Evolutionary conservation across 2,113 vertebrate genomes (phyloP), one percentile per base, ranked within the genome.

Genomic region (Amphiprion ocellaris): DNA sequence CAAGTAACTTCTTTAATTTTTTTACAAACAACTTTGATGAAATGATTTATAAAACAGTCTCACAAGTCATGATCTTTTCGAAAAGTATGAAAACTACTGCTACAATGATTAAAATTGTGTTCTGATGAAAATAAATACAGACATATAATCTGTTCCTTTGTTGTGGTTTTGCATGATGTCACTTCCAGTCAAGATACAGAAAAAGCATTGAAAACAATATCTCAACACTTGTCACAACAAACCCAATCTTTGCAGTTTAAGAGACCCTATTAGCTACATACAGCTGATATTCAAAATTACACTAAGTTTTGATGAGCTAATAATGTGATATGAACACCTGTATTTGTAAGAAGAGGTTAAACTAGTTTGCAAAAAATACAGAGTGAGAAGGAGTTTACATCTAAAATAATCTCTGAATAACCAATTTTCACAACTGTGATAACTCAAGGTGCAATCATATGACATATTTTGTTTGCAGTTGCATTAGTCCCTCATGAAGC

Each of bases 1-100:
- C 89, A 89, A 94, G 94, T 95, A 94, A 94, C 93, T 94, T 95
- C 91, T 95, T 95, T 94, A 89, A 94, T 95, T 95, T 95, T 95
- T 95, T 95, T 95, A 95, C 95, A 94, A 94, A 94, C 87, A 88
- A 95, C 94, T 95, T 95, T 95, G 94, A 95, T 94, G 92, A 95
- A 95, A 95, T 95, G 84, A 95, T 95, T 95, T 95, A 94, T 95
- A 95, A 94, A 94, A 94, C 91, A 88, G 93, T 93, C 92, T 93
- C 92, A 94, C 90, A 60, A 91, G 92, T 95, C 93, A 94, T 93
- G 92, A 95, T 92, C 93, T 95, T 95, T 95, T 95, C 86, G 53
- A 92, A 92, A 93, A 92, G 89, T 93, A 94, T 93, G 91, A 93
- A 93, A 93, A 93, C 84, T 93, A 95, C 92, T 90, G 93, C 94